Base-by-base conservation (phyloP, 2,113 vertebrate genomes). In the Toxotes chatareus region DNA sequence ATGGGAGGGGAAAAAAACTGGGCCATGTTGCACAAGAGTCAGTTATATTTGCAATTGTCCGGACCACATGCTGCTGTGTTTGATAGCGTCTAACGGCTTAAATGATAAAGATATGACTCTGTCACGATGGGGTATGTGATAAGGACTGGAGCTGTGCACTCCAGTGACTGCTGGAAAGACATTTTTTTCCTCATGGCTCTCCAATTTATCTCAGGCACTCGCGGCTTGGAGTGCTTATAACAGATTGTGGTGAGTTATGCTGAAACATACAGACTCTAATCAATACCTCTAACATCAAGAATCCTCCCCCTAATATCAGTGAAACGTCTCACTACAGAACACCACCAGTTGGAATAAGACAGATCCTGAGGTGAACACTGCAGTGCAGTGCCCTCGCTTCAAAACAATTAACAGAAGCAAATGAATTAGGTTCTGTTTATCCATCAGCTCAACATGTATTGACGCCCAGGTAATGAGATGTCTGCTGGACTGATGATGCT, bases 401-500 rank as follows among this genome's bases (percentile, higher is more conserved):
- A 78, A 85, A 90, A 92, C 84, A 87, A 90, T 86, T 85, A 88
- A 73, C 84, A 73, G 34, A 56, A 74, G 80, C 69, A 73, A 91
- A 93, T 87, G 64, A 87, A 88, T 72, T 31, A 32, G 51, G 40
- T 53, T 69, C 73, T 42, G 90, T 90, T 92, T 91, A 91, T 89
- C 88, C 89, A 89, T 92, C 89, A 89, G 79, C 86, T 75, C 78
- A 89, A 86, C 92, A 53, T 71, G 82, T 93, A 92, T 91, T 87
- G 92, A 94, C 92, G 85, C 81, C 55, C 81, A 80, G 89, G 89
- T 94, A 93, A 93, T 92, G 92, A 91, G 85, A 90, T 85, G 86
- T 93, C 92, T 84, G 87, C 75, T 17, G 91, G 85, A 91, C 89
- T 92, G 92, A 94, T 92, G 89, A 84, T 82, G 74, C 76, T 1